Conservation (phyloP, 2,888 invertebrate genomes). For the Ormyrus labotus region DNA sequence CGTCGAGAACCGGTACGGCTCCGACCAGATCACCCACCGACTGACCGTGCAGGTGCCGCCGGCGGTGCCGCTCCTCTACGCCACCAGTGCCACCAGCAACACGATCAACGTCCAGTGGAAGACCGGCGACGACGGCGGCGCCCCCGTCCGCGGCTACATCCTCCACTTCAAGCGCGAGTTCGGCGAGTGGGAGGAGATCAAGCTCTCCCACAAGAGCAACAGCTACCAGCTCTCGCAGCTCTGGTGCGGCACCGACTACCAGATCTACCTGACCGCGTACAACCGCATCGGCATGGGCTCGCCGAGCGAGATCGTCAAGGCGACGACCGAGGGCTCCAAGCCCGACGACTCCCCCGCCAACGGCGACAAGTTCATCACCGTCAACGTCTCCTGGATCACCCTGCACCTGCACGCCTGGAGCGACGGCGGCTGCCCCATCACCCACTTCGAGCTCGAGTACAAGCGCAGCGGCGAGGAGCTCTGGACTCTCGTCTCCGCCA, state of each 20-base stretch:
- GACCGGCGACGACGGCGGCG: constrained; percentile 88
- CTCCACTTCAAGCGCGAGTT: constrained; percentile 93
- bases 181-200: constrained; percentile 94
- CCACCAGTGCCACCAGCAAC: constrained; percentile 89
- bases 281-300: constrained; percentile 93
- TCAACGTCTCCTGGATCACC: constrained; percentile 91
- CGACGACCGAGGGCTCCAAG: constrained; percentile 77
- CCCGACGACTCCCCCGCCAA: constrained; percentile 72
- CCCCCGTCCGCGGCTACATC: constrained; percentile 83
- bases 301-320: constrained; percentile 91
- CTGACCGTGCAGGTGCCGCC: constrained; percentile 86
- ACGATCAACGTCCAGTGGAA: constrained; percentile 89
- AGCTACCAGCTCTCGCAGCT: constrained; percentile 88
- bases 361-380: constrained; percentile 77
- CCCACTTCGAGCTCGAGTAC: constrained; percentile 91
- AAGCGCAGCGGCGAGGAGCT: constrained; percentile 78
- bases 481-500: constrained; percentile 89
- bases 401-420: constrained; percentile 93
- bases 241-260: constrained; percentile 92
- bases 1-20: constrained; percentile 90
- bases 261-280: constrained; percentile 92
- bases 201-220: constrained; percentile 88
- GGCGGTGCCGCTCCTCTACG: constrained; percentile 88
- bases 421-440: constrained; percentile 91
- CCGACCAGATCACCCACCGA: constrained; percentile 88